Base-by-base conservation (phyloP, 2,797 vertebrate genomes). In the Rhinella marina region DNA sequence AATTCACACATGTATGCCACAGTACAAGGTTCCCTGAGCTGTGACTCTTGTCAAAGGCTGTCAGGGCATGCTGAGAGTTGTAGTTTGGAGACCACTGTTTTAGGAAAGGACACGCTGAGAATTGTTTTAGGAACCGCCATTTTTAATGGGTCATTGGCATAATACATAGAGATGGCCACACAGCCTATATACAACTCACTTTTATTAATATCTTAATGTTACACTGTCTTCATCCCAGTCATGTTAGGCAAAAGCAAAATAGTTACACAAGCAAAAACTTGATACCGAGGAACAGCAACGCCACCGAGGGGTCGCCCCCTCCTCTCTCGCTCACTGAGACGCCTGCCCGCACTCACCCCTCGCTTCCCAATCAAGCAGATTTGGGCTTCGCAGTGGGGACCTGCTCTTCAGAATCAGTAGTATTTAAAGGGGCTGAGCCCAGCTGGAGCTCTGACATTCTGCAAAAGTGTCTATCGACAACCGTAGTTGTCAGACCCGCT, bases 361-460 rank as follows among this genome's bases (percentile, higher is more conserved):
- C 7, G 93, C 93, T 92, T 93, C 92, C 92, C 92, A 91, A 93
- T 93, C 91, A 91, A 52, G 73, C 73, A n/a, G 73, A 52, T 14
- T 92, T 92, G 90, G 91, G 91, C 92, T 89, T 91, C 85, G 92
- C 93, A 89, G 73, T 91, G 92, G 92, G 93, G 61, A 93, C 93
- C 92, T 76, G 91, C 93, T 92, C 91, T 93, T 93, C 93, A 93
- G 93, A 94, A 95, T 96, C 95, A 96, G 95, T 96, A 96, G 95
- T 96, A 96, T 91, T 62, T 89, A 93, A 94, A 93, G 93, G 94
- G 92, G 92, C 90, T 1, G 12, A 92, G 91, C 93, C 89, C 89
- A 90, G 91, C 86, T 90, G 13, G 82, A 84, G 16, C 29, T 59
- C 56, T n/a, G 50, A 12, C n/a, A 12, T 50, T 9, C 4, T 2